Evolutionary conservation across 2,797 vertebrate species (phyloP), one percentile per base, ranked within the genome.

Genomic region (Myotis findleyi): DNA sequence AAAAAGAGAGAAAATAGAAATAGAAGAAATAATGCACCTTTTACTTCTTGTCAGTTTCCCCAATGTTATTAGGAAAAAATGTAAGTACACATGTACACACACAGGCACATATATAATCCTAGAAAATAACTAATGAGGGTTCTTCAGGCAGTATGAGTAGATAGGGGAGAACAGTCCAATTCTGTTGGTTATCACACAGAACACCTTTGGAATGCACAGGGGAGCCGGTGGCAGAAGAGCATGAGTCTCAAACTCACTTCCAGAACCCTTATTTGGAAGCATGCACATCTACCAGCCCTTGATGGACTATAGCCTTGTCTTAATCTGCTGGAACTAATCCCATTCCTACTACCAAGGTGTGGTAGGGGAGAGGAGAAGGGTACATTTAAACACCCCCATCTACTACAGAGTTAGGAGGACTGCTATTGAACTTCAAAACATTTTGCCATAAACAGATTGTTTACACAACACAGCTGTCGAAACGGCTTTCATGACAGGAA

Each of bases 401-500:
- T 75, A 53, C 47, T 72, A 13, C 33, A 82, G 44, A 87, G 30
- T 18, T 38, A 75, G 47, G 89, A 83, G 57, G 64, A 80, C 79
- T 92, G 79, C 25, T 92, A 12, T 55, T 57, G 55, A 91, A 87
- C 41, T 96, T 41, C 71, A 91, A 92, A 96, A 66, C 51, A 96
- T 93, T 95, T 96, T 97, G 38, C 89, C 83, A 77, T 57, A 95
- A 89, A 95, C 86, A 93, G 66, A 23, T 14, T 96, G 95, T 96
- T 95, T 96, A 89, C 76, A 96, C 83, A 95, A 85, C 91, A 89
- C 96, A 97, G 91, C 87, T 95, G 94, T 76, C 2, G 44, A 44
- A 44, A 44, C 95, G 47, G 75, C 64, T 97, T 72, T 84, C 93
- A 94, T 96, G 96, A 96, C 96, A 95, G 89, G 93, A 93, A 97